phyloP scores from a whole-genome alignment of 2,888 invertebrate genomes.

The Agrochola lota region DNA sequence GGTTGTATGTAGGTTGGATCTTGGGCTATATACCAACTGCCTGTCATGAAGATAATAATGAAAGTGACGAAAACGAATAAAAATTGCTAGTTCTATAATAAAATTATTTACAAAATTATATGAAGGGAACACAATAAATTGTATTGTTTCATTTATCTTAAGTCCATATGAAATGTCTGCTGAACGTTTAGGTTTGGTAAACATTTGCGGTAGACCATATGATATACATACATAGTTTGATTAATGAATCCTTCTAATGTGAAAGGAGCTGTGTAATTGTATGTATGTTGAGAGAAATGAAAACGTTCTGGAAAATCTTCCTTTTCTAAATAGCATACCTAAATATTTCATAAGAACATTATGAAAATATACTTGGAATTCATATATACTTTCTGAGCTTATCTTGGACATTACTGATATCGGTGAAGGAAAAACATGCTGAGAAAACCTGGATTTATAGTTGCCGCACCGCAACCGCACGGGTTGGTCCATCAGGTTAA shows the following conservation, averaged over 20 bases:
- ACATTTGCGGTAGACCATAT: slow-evolving; percentile 29
- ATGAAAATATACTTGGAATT: not conserved
- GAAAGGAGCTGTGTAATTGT: slow-evolving; percentile 14
- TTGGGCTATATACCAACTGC: too few relatives aligned
- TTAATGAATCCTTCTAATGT: slow-evolving; percentile 29
- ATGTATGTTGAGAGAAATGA: not conserved
- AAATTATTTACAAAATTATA: not conserved
- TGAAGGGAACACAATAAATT: not conserved
- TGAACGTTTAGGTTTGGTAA: slow-evolving; percentile 1
- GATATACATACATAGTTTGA: slow-evolving; percentile 5
- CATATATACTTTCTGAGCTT: too few relatives aligned
- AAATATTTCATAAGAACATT: not conserved
- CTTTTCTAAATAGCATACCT: not conserved
- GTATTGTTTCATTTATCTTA: not conserved
- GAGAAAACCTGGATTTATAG: too few relatives aligned
- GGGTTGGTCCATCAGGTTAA: too few relatives aligned
- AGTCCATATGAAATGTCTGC: slow-evolving; percentile 1
- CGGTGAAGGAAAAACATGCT: too few relatives aligned
- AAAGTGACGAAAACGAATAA: not conserved
- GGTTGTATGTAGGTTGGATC: too few relatives aligned
- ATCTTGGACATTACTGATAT: too few relatives aligned
- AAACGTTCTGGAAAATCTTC: not conserved
- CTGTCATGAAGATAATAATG: slow-evolving; percentile 22
- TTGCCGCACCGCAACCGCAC: too few relatives aligned
- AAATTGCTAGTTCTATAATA: slow-evolving; percentile 6